Evolutionary conservation across 2,113 vertebrate genomes (phyloP).

Genomic region (Siniperca chuatsi): DNA sequence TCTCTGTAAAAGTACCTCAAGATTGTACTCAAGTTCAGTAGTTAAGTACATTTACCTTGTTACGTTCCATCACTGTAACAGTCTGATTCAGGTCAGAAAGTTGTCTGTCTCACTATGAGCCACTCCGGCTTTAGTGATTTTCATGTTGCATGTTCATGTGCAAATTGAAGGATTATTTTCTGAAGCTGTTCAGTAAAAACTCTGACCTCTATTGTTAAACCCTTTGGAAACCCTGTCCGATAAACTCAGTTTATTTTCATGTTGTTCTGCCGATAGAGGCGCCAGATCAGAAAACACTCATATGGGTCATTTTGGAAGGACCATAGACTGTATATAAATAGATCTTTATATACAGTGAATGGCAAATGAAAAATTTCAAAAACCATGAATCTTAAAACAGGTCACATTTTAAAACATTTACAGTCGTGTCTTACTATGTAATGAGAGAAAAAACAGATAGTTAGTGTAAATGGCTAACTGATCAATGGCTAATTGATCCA

Average conservation of each 20-base stretch:
- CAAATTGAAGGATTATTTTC: slow-evolving; percentile 58
- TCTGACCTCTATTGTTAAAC: slow-evolving; percentile 47
- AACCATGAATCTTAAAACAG: neutral
- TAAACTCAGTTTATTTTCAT: slow-evolving; percentile 28
- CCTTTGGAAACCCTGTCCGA: neutral
- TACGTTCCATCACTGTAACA: too few relatives aligned
- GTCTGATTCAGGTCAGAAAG: neutral
- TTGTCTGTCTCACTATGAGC: neutral
- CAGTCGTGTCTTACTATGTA: neutral
- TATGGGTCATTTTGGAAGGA: neutral
- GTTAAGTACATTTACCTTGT: neutral
- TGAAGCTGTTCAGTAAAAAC: slow-evolving; percentile 32
- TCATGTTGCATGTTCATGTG: slow-evolving; percentile 4
- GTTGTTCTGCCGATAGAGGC: neutral
- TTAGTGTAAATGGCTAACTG: neutral
- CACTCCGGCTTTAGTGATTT: slow-evolving; percentile 26
- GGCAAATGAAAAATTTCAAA: neutral
- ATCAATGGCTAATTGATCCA: slow-evolving; percentile 6
- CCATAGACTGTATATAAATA: too few relatives aligned
- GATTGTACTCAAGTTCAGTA: neutral
- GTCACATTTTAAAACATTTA: neutral
- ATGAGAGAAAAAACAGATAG: neutral
- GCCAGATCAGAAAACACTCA: neutral
- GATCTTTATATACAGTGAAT: too few relatives aligned
- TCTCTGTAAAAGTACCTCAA: neutral